These are phyloP conservation scores for Leptopilina boulardi DNA, from an alignment of 1,140 invertebrate species.

Conservation along the genomic window DNA sequence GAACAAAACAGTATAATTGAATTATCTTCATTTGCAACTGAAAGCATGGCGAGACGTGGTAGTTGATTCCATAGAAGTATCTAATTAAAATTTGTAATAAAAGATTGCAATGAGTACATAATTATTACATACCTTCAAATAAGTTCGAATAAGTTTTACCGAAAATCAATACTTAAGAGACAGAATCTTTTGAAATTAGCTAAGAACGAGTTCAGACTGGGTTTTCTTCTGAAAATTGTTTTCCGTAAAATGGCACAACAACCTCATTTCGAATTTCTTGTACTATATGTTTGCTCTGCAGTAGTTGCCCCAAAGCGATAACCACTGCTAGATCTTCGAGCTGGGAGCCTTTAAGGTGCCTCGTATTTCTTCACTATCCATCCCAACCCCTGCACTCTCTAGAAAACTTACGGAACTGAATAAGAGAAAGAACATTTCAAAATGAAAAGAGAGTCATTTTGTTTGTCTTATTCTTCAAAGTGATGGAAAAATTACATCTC, in stretches of 20 bases:
- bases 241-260: conserved; percentile 4
- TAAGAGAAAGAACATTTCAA: conserved; percentile 23
- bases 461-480: background rate
- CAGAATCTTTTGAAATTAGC: background rate
- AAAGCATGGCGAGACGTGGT: no score
- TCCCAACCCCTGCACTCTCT: conserved; percentile 34
- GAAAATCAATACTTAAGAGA: background rate
- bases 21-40: no score
- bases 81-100: background rate
- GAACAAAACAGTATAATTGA: no score
- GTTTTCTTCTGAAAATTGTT: background rate
- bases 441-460: conserved; percentile 10
- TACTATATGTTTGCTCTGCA: conserved; percentile 20
- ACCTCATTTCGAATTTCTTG: conserved; percentile 17
- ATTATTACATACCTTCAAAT: no score
- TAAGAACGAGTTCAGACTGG: background rate
- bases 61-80: background rate
- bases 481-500: background rate
- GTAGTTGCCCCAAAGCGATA: conserved; percentile 5
- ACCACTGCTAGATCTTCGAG: conserved; percentile 36
- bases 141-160: background rate
- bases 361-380: conserved; percentile 33
- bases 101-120: background rate
- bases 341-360: conserved; percentile 28
- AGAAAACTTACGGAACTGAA: conserved; percentile 30